Evolutionary conservation across 2,113 vertebrate species (phyloP), one percentile per base, ranked within the genome.

Genomic region (Atrichornis clamosus): DNA sequence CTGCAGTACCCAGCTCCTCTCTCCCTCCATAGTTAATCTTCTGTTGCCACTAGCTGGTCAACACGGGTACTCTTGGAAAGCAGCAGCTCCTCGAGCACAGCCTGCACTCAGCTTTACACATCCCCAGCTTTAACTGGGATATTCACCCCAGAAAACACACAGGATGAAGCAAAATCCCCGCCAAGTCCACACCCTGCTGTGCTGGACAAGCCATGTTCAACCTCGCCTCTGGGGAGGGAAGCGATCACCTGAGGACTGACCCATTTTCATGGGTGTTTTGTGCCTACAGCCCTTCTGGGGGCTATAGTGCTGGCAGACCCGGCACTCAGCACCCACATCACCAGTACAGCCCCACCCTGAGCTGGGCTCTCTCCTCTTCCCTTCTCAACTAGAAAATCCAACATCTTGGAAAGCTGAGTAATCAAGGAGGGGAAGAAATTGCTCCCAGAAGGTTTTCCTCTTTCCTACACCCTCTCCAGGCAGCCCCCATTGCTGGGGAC

Each of bases 21-120:
- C 53, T 32, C 95, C 42, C 46, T 30, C 95, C 58, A 98, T 97
- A 98, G 96, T 96, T 98, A 98, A 98, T 98, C 97, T 97, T 98
- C 96, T 97, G 97, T 98, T 98, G 98, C 97, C 98, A 98, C 98
- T 98, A 98, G 95, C 97, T 98, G 98, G 98, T 97, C 98, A 98
- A 90, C 59, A 1, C 13, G 92, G 97, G 98, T 98, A 98, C 96
- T 97, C 93, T 85, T 95, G 96, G 76, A 90, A 97, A 97, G 89
- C 53, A 72, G 63, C 82, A 89, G 73, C 69, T 97, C 94, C 52
- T 79, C 0, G 32, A 84, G 60, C 32, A 90, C 81, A 90, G 64
- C 19, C 46, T 68, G 33, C 62, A 4, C 28, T 47, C 70, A 7
- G 47, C 37, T n/a, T n/a, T 63, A 39, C 75, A 65, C 41, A 37